Base-by-base conservation (phyloP, 2,113 vertebrate species). In the Opisthocomus hoazin region DNA sequence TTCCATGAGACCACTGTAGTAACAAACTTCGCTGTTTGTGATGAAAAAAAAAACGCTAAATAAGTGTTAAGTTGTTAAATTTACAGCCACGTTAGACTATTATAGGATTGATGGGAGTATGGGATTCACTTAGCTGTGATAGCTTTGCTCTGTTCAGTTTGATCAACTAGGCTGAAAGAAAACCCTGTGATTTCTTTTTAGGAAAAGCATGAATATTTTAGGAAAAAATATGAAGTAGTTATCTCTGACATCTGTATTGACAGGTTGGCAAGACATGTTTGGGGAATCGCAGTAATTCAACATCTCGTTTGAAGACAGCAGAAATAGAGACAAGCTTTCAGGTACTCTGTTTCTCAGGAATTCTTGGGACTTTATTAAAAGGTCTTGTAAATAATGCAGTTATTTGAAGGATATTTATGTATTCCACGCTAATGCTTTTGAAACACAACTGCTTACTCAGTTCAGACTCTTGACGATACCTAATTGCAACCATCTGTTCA, bases 221-320 rank as follows among this genome's bases (percentile, higher is more conserved):
- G 37, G 30, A 27, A n/a, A 70, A 84, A 65, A 36, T 16, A 19
- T 0, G 0, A 56, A 63, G 30, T 23, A 32, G 1, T 86, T 95
- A 23, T 48, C 45, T 93, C 69, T 56, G 57, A 53, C 39, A 6
- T 17, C 81, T 96, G 11, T 46, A 18, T 94, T 97, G 89, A 21
- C 87, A 98, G 98, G 94, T 80, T 74, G 94, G 92, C 66, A 98
- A 90, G 27, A 85, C 46, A 1, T 98, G 98, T 93, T 80, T 95
- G 82, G 90, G 76, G 66, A 98, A 94, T 50, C 92, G 4, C 34
- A 94, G 20, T 56, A 96, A 97, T 81, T 97, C 96, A 41, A 81
- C 58, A 3, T 36, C 93, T 36, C 95, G 1, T 82, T 68, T 95
- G 82, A 89, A 88, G 65, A 85, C 86, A 39, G 41, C 73, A 89